Percentiles rank a stretch among this genome's conserved stretches.
Evolutionary conservation across 2,888 invertebrate genomes (phyloP).

Genomic region (Achlya flavicornis): DNA sequence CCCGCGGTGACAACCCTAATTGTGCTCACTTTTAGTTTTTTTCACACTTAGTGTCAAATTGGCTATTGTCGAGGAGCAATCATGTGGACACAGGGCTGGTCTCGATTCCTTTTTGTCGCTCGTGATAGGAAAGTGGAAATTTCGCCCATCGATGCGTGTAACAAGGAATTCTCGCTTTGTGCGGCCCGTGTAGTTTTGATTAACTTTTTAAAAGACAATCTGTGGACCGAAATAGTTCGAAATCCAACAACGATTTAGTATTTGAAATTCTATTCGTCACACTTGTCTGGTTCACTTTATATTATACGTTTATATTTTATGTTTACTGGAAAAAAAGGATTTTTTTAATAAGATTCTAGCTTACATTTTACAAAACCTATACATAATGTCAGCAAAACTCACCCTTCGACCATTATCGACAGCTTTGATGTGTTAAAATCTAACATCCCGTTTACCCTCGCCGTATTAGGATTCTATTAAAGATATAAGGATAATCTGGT

Average conservation of each 20-base stretch:
- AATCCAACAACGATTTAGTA: conserved; percentile 18
- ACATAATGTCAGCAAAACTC: neutral
- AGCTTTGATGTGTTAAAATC: conserved; percentile 29
- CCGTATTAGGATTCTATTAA: conserved; percentile 67
- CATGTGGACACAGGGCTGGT: conserved; percentile 49
- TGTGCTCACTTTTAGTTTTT: conserved; percentile 53
- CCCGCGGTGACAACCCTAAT: conserved; percentile 64
- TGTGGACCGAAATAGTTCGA: conserved; percentile 8
- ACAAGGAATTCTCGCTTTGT: conserved; percentile 51
- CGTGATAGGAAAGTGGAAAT: conserved; percentile 32
- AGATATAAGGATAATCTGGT: conserved; percentile 70
- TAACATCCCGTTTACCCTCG: conserved; percentile 42
- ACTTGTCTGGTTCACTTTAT: neutral
- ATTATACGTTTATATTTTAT: no score
- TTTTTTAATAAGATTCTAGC: no score
- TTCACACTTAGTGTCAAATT: conserved; percentile 75
- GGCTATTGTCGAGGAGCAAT: conserved; percentile 71
- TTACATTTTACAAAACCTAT: neutral
- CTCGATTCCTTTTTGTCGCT: conserved; percentile 42
- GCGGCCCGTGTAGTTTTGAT: conserved; percentile 40
- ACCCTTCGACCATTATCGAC: neutral
- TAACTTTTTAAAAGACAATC: conserved; percentile 42
- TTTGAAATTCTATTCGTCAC: conserved; percentile 7
- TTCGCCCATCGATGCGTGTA: conserved; percentile 38
- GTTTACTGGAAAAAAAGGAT: neutral